Evolutionary conservation across 2,888 invertebrate species (phyloP).

Genomic region (Ophioninae sp.): DNA sequence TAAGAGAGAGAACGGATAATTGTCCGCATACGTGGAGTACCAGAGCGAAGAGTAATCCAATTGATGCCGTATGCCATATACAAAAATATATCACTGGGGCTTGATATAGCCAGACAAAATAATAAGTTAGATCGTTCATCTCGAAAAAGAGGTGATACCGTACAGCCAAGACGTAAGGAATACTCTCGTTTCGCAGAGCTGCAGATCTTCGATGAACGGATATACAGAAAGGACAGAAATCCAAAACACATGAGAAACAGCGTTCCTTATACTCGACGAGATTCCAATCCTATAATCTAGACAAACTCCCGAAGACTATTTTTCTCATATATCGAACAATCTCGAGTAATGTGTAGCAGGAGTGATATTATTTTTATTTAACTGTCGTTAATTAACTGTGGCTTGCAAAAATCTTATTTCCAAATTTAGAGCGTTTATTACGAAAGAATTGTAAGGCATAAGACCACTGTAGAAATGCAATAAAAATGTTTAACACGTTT

Average conservation of each 20-base stretch:
- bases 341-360: no score
- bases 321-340: no score
- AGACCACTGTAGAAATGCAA: no score
- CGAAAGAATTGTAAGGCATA: no score
- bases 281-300: neutral
- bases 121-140: slow-evolving; percentile 40
- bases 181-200: slow-evolving; percentile 30
- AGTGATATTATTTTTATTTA: no score
- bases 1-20: slow-evolving; percentile 43
- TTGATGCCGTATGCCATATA: slow-evolving; percentile 45
- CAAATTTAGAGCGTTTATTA: no score
- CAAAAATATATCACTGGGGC: slow-evolving; percentile 46
- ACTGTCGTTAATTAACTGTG: no score
- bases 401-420: no score
- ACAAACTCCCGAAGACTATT: neutral
- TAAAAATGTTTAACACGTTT: no score
- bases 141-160: slow-evolving; percentile 29
- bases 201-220: neutral
- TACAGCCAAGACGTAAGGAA: slow-evolving; percentile 32
- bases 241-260: neutral
- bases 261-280: neutral
- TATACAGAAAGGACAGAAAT: neutral
- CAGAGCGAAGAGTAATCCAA: slow-evolving; percentile 50
- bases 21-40: slow-evolving; percentile 49
- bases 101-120: slow-evolving; percentile 45